A percentile compares a stretch with the other conserved stretches of the same genome.
Evolutionary conservation across 2,888 invertebrate genomes (phyloP).

Genomic region (Aplocera efformata): DNA sequence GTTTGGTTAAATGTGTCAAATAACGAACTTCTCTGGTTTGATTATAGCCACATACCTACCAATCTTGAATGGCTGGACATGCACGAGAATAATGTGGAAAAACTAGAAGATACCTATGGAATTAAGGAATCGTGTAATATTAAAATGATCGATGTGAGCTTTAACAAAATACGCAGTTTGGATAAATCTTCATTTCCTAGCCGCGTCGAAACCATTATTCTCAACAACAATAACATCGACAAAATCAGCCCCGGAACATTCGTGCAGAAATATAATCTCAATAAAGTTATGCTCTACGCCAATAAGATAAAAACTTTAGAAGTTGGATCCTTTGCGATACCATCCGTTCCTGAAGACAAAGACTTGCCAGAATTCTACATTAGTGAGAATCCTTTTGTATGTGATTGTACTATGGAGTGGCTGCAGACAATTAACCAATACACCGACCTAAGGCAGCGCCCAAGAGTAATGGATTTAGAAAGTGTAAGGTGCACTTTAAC

Average conservation of each 20-base stretch:
- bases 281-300: constrained; percentile 87
- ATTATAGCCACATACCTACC: constrained; percentile 88
- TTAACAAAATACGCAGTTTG: constrained; percentile 85
- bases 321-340: constrained; percentile 85
- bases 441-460: constrained; percentile 86
- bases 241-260: constrained; percentile 86
- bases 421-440: constrained; percentile 88
- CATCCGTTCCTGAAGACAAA: constrained; percentile 82
- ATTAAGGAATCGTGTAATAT: constrained; percentile 83
- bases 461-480: constrained; percentile 89
- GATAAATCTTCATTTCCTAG: constrained; percentile 86
- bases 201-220: constrained; percentile 84
- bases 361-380: constrained; percentile 89
- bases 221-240: constrained; percentile 87
- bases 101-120: constrained; percentile 87
- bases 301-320: constrained; percentile 87
- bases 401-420: constrained; percentile 95
- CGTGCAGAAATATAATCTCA: constrained; percentile 84
- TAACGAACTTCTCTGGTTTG: constrained; percentile 89
- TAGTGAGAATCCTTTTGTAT: constrained; percentile 90
- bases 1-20: constrained; percentile 91
- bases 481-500: constrained; percentile 88
- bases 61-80: constrained; percentile 90
- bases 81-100: constrained; percentile 88
- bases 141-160: constrained; percentile 88